These are phyloP conservation scores for Cryptomyrus ogoouensis DNA, from an alignment of 2,113 vertebrate genomes.

Conservation along the genomic window DNA sequence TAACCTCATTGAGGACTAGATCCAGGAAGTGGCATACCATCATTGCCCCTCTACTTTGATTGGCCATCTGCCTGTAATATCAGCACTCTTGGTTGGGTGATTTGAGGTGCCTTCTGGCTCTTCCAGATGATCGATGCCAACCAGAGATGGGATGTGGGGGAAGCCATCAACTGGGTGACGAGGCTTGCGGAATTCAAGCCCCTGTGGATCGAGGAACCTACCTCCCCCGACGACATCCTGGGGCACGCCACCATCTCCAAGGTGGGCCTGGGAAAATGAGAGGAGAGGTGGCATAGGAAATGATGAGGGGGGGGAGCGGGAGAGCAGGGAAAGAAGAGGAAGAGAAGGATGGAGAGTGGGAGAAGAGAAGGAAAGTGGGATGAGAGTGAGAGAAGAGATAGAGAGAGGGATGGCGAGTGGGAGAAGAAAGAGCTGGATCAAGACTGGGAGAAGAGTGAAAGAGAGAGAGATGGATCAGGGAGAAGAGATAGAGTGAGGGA, in stretches of 20 bases:
- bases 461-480: not conserved
- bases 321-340: not conserved
- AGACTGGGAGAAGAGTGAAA: not conserved
- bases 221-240: slow-evolving; percentile 73
- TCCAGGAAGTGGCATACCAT: not conserved
- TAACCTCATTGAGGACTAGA: not conserved
- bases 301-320: not conserved
- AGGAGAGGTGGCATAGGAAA: not conserved
- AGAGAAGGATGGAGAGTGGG: not conserved
- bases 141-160: slow-evolving; percentile 68
- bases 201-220: slow-evolving; percentile 71
- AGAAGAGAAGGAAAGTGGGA: not conserved
- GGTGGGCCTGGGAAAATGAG: slow-evolving; percentile 36
- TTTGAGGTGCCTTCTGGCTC: not conserved
- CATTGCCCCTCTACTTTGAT: not conserved
- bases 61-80: not conserved
- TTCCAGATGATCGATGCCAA: slow-evolving; percentile 75
- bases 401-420: not conserved
- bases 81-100: not conserved
- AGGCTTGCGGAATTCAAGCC: slow-evolving; percentile 65
- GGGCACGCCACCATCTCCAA: slow-evolving; percentile 67
- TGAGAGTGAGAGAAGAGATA: not conserved
- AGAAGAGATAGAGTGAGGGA: not conserved
- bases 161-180: slow-evolving; percentile 65
- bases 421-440: not conserved